Evolutionary conservation across 2,797 vertebrate genomes (phyloP), one percentile per base, ranked within the genome.

Genomic region (Pipistrellus pipistrellus): DNA sequence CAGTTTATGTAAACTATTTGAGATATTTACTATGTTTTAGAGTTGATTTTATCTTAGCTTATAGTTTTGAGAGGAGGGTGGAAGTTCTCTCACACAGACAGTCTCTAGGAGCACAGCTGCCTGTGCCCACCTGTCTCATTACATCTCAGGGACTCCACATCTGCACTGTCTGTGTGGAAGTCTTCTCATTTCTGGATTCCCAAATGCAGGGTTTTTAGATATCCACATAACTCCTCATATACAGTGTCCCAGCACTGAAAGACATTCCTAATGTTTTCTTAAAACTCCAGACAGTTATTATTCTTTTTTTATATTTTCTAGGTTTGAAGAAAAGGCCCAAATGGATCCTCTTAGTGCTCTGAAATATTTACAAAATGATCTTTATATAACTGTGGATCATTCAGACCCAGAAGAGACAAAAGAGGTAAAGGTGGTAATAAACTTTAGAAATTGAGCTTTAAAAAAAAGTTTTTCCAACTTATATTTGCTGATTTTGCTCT

Each of bases 271-370:
- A 73, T 90, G 32, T 55, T 89, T 89, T 93, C 57, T 68, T 4
- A 23, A 57, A 64, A 57, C 38, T 89, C 71, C 51, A 62, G 62
- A 46, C 73, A 91, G 64, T 59, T 44, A 1, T 35, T 95, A 57
- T 96, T 90, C 59, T 92, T 95, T 62, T 59, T 89, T 93, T 91
- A n/a, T 95, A 83, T 91, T 76, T 94, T 96, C 41, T 97, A 99
- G 99, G 97, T 99, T 99, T 98, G 99, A 99, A 98, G 99, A 99
- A 97, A 99, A 99, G 96, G 99, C 99, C 96, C 99, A 99, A 93
- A 99, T 99, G 0, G 99, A 99, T 95, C 99, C 99, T 4, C 98
- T 99, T 75, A 99, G 98, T 97, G 99, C 99, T 68, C 98, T 99
- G 92, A 99, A 99, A 97, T 99, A 99, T 97, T 98, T 99, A 96